A percentile compares a stretch with the other conserved stretches of the same genome.
phyloP scores from a whole-genome alignment of 2,113 vertebrate genomes.

The Oryzias woworae region DNA sequence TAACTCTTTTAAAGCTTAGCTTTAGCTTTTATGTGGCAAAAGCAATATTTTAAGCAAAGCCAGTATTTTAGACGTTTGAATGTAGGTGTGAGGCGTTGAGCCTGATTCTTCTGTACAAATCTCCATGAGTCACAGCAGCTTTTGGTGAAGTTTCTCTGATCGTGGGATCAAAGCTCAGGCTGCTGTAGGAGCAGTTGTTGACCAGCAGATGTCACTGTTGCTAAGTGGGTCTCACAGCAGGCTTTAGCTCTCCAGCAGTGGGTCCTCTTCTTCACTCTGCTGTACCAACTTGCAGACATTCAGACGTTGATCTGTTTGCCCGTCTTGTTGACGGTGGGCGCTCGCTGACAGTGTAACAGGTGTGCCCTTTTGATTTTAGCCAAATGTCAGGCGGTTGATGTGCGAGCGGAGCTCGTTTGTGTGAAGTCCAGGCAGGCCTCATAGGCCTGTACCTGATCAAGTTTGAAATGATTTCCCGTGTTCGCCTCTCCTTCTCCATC shows the following conservation, averaged over 20 bases:
- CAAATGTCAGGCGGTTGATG: slow-evolving; percentile 37
- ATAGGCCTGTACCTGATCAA: slow-evolving; percentile 20
- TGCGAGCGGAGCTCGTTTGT: slow-evolving; percentile 27
- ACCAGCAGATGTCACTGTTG: slow-evolving; percentile 64
- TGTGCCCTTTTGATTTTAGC: slow-evolving; percentile 50
- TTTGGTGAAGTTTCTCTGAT: background rate
- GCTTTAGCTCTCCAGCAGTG: slow-evolving; percentile 2
- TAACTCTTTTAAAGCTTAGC: too few relatives aligned
- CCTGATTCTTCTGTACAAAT: too few relatives aligned
- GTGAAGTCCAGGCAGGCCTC: slow-evolving; percentile 5
- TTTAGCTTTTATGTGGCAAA: too few relatives aligned
- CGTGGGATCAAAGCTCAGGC: background rate
- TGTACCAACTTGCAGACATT: slow-evolving; percentile 27
- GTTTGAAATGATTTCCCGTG: slow-evolving; percentile 45
- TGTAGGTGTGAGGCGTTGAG: too few relatives aligned
- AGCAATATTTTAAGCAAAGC: too few relatives aligned
- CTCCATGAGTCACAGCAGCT: too few relatives aligned
- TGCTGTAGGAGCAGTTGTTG: background rate
- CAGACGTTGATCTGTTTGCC: slow-evolving; percentile 36
- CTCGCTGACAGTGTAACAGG: slow-evolving; percentile 38
- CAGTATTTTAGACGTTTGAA: too few relatives aligned
- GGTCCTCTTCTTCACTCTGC: slow-evolving; percentile 16
- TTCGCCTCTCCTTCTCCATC: slow-evolving; percentile 4
- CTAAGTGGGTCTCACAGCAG: slow-evolving; percentile 3
- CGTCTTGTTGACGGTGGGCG: slow-evolving; percentile 32